Evolutionary conservation across 2,113 vertebrate genomes (phyloP), one percentile per base, ranked within the genome.

Genomic region (Arenaria interpres): DNA sequence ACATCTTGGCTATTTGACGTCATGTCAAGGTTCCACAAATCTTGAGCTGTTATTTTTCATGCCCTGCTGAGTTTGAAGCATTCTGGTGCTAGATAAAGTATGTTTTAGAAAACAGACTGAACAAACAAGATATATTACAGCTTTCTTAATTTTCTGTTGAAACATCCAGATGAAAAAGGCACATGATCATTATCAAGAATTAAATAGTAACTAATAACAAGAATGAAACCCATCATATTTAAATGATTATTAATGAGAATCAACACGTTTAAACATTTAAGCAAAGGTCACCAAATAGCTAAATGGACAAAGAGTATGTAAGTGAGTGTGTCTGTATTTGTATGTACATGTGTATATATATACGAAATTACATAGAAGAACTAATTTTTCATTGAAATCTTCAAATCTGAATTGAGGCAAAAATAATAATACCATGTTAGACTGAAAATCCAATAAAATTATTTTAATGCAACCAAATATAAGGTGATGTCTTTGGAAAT

Each of bases 11-110:
- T 63, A 21, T 84, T 62, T 93, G 96, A 94, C 82, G 90, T 97
- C 96, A 96, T 48, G 54, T 88, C 73, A 95, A 81, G 71, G 54
- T 88, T 89, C 23, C 66, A 62, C 78, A 93, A 87, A 88, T 76
- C 66, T 41, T 76, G 67, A 80, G 19, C 17, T 78, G 81, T 77
- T 86, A 46, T 77, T 96, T 86, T 69, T 71, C 79, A 92, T 16
- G 71, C 90, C 60, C 37, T 37, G 41, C 16, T 93, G 68, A 19
- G 18, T 77, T 51, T 84, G 35, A 85, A 84, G 72, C 18, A 45
- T 50, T 59, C n/a, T 67, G 32, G 22, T 68, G 12, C 43, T 73
- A 59, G 18, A 48, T 8, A 37, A 64, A 74, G 43, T 10, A 51
- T 12, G 11, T 63, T 96, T 87, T 32, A 82, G 60, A 71, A 67